Evolutionary conservation across 2,797 vertebrate genomes (phyloP).

Genomic region (Halcyon badia): DNA sequence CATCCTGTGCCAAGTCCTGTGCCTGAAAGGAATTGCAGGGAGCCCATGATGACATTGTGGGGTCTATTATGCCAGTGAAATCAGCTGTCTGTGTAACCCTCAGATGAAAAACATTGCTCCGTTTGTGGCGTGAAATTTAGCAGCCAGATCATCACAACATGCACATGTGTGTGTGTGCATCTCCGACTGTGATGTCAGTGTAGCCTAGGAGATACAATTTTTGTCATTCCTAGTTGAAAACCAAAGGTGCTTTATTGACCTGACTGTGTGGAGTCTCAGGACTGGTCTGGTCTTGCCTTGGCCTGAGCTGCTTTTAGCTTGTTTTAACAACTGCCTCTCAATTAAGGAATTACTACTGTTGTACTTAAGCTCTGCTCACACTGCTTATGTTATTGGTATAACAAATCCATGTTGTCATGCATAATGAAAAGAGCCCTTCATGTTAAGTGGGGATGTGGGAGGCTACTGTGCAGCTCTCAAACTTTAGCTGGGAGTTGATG

Average conservation of each 20-base stretch:
- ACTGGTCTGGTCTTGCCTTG: background rate
- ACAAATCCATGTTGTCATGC: background rate
- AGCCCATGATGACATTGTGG: accelerated
- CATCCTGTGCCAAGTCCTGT: background rate
- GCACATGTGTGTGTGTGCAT: background rate
- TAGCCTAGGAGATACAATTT: background rate
- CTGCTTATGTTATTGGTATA: background rate
- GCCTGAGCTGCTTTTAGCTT: background rate
- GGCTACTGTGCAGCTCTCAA: background rate
- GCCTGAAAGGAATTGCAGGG: background rate
- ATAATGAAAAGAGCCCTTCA: background rate
- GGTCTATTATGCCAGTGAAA: background rate
- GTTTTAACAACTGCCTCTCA: background rate
- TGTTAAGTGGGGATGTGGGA: background rate
- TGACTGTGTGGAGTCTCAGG: background rate
- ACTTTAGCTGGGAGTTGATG: background rate
- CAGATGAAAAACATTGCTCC: background rate
- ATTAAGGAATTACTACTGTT: background rate
- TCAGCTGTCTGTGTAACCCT: accelerated
- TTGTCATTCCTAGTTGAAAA: background rate
- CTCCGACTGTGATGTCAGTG: too few relatives aligned
- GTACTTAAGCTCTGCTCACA: background rate
- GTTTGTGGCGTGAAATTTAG: background rate
- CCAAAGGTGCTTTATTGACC: background rate
- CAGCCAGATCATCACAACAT: background rate